Percentiles rank a stretch among this genome's conserved stretches.
phyloP scores from a whole-genome alignment of 2,888 invertebrate genomes.

The Zygaena filipendulae region DNA sequence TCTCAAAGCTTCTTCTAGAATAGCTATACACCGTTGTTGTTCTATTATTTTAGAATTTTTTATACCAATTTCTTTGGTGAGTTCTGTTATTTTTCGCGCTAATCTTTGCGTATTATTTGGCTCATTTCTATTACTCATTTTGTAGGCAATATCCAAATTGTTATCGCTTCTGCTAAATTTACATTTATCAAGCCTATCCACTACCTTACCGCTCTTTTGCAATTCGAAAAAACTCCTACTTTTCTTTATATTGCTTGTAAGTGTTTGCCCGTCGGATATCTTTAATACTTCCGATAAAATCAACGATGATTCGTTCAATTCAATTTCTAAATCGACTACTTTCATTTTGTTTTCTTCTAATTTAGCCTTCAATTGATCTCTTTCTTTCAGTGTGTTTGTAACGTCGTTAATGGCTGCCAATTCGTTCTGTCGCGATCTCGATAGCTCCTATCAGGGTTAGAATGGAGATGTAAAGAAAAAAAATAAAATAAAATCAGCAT shows the following conservation, averaged over 20 bases:
- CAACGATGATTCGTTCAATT: constrained; percentile 62
- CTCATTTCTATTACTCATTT: constrained; percentile 18
- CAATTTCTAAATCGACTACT: constrained; percentile 62
- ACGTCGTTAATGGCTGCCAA: constrained; percentile 45
- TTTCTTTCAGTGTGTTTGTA: constrained; percentile 37
- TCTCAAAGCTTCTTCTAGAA: constrained; percentile 62
- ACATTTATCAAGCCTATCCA: constrained; percentile 65
- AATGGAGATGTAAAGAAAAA: constrained; percentile 46
- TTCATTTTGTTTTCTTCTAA: constrained; percentile 53
- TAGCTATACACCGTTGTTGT: constrained; percentile 63
- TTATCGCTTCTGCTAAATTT: constrained; percentile 55
- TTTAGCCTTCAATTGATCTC: constrained; percentile 40
- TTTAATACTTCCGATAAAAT: constrained; percentile 58
- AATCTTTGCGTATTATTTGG: constrained; percentile 39
- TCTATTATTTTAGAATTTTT: constrained; percentile 67
- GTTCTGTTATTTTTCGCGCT: constrained; percentile 44
- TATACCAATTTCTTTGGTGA: constrained; percentile 53
- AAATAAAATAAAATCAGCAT: constrained; percentile 30
- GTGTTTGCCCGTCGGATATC: constrained; percentile 48
- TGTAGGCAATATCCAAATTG: constrained; percentile 30
- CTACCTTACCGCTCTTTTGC: constrained; percentile 70
- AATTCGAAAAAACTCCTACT: constrained; percentile 58
- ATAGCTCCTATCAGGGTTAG: constrained; percentile 47
- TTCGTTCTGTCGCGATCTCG: constrained; percentile 47
- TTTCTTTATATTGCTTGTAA: constrained; percentile 42